Percentiles rank a stretch among this genome's conserved stretches.
phyloP scores from a whole-genome alignment of 2,797 vertebrate genomes.

The Eospalax fontanierii region DNA sequence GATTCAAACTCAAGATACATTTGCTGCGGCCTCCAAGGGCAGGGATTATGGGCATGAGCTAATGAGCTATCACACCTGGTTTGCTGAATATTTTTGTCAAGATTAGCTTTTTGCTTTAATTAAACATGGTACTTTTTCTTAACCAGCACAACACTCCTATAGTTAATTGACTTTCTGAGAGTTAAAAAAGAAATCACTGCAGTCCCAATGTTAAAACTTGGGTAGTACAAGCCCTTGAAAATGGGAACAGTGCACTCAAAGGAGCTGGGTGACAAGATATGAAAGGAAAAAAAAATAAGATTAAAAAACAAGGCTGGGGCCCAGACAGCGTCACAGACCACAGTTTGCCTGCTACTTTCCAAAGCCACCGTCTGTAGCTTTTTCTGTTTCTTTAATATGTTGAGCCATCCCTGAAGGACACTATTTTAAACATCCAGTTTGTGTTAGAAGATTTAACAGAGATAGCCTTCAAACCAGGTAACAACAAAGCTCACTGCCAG shows the following conservation, averaged over 20 bases:
- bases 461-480: neutral
- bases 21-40: neutral
- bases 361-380: conserved; percentile 68
- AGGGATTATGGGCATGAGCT: neutral
- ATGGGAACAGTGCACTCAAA: conserved; percentile 50
- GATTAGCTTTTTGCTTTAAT: conserved; percentile 49
- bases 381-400: conserved; percentile 66
- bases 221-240: conserved; percentile 35
- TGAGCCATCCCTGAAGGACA: conserved; percentile 66
- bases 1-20: neutral
- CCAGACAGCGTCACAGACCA: conserved; percentile 55
- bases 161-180: conserved; percentile 48
- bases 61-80: neutral
- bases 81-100: neutral
- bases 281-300: conserved; percentile 22
- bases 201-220: conserved; percentile 26
- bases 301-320: conserved; percentile 52
- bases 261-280: neutral
- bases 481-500: conserved; percentile 47
- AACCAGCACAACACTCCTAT: conserved; percentile 38
- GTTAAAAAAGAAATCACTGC: conserved; percentile 39
- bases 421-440: conserved; percentile 61
- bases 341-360: conserved; percentile 66
- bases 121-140: conserved; percentile 39
- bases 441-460: conserved; percentile 71